Percentiles rank a stretch among this genome's conserved stretches.
Evolutionary conservation across 2,113 vertebrate genomes (phyloP).

Genomic region (Phrynosoma blainvillii): DNA sequence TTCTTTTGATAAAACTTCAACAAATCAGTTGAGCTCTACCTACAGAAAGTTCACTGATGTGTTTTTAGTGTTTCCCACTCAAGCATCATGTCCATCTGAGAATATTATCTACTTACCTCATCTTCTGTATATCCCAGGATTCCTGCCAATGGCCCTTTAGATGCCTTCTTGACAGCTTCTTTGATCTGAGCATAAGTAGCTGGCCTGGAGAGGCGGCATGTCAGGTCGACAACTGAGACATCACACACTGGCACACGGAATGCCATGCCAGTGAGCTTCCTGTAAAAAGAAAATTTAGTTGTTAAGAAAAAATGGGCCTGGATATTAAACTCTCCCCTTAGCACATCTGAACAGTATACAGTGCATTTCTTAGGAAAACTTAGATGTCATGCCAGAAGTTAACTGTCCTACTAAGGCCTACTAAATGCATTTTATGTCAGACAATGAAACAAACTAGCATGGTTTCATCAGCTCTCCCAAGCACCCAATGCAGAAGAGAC

Average conservation of each 20-base stretch:
- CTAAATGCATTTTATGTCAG: neutral
- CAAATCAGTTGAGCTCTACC: neutral
- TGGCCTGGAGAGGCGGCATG: conserved; percentile 83
- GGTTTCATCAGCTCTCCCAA: too few species aligned
- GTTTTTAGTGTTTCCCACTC: neutral
- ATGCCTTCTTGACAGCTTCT: conserved; percentile 82
- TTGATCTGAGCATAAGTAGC: conserved; percentile 82
- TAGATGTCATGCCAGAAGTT: neutral
- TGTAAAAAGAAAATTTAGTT: conserved; percentile 42
- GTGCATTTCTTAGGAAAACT: neutral
- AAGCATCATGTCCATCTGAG: neutral
- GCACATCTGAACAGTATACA: too few species aligned
- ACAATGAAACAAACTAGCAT: too few species aligned
- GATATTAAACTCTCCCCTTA: neutral
- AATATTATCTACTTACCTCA: conserved; percentile 59
- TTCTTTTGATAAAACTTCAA: neutral
- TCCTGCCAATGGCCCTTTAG: conserved; percentile 84
- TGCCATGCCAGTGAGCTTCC: conserved; percentile 91
- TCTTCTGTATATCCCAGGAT: conserved; percentile 90
- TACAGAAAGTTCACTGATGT: neutral
- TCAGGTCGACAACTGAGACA: conserved; percentile 90
- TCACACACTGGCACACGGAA: conserved; percentile 89
- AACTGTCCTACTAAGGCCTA: neutral
- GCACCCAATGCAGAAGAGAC: neutral
- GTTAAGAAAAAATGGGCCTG: neutral